Evolutionary conservation across 2,113 vertebrate species (phyloP).

Genomic region (Cyanoderma ruficeps): DNA sequence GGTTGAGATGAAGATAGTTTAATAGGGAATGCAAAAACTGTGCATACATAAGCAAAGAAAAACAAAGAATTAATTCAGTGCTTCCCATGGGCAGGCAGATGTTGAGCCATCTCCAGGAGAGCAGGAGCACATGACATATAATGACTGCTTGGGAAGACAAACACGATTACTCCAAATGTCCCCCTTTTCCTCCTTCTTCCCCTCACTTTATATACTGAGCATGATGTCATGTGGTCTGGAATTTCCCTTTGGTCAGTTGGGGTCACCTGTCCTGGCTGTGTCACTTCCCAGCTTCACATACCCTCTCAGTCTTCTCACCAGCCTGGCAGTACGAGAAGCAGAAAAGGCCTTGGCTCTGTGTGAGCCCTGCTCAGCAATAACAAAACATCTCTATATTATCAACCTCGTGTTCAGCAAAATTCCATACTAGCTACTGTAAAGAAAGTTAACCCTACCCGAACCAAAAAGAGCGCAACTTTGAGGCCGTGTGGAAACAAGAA

Average conservation of each 20-base stretch:
- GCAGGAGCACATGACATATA: too few relatives aligned
- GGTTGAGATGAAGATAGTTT: not conserved
- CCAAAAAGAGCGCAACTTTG: not conserved
- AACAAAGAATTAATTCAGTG: not conserved
- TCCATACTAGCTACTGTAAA: not conserved
- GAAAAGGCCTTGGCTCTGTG: not conserved
- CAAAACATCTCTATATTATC: not conserved
- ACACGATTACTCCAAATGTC: not conserved
- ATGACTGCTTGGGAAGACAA: not conserved
- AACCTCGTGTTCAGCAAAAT: not conserved
- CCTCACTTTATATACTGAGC: not conserved
- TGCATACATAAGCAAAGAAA: not conserved
- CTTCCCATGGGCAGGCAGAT: not conserved
- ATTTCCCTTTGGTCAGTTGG: rapidly evolving
- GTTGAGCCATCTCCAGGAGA: not conserved
- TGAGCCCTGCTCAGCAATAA: not conserved
- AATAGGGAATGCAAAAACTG: not conserved
- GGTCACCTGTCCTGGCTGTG: not conserved
- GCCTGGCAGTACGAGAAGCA: rapidly evolving
- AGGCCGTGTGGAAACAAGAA: not conserved
- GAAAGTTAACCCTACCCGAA: not conserved
- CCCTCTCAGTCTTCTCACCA: not conserved
- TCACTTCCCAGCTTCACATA: rapidly evolving
- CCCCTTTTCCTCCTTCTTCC: not conserved
- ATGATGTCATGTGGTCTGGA: not conserved